phyloP scores from a whole-genome alignment of 2,797 vertebrate genomes.

The Trachurus trachurus region DNA sequence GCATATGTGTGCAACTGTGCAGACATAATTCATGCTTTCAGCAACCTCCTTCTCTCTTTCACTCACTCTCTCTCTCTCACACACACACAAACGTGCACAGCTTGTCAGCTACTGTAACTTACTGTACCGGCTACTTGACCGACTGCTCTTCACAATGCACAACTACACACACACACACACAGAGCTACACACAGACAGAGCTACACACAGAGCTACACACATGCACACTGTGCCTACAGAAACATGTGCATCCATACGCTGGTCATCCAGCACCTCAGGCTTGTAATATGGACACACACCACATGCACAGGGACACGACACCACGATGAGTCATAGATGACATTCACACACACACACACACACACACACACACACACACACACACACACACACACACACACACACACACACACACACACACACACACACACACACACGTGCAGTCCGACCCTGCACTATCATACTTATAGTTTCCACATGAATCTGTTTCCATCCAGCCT shows the following conservation, averaged over 20 bases:
- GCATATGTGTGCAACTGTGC: conserved; percentile 15
- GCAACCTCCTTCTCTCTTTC: background rate
- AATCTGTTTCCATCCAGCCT: background rate
- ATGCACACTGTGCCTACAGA: background rate
- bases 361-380: too few relatives aligned
- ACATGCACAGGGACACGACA: conserved; percentile 10
- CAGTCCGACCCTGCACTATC: background rate
- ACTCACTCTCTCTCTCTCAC: background rate
- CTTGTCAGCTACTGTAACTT: too few relatives aligned
- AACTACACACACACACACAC: too few relatives aligned
- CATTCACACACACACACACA: background rate
- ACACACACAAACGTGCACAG: background rate
- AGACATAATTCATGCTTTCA: conserved; percentile 1
- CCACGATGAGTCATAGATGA: conserved; percentile 22
- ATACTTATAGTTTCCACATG: background rate
- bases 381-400: too few relatives aligned
- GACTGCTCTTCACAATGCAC: too few relatives aligned
- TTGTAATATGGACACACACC: background rate
- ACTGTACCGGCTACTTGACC: too few relatives aligned
- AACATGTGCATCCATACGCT: conserved; percentile 20
- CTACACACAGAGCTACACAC: too few relatives aligned
- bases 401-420: too few relatives aligned
- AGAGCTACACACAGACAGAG: too few relatives aligned
- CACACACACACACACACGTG: too few relatives aligned
- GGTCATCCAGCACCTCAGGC: conserved; percentile 28